Evolutionary conservation across 2,113 vertebrate genomes (phyloP).

Genomic region (Cariama cristata): DNA sequence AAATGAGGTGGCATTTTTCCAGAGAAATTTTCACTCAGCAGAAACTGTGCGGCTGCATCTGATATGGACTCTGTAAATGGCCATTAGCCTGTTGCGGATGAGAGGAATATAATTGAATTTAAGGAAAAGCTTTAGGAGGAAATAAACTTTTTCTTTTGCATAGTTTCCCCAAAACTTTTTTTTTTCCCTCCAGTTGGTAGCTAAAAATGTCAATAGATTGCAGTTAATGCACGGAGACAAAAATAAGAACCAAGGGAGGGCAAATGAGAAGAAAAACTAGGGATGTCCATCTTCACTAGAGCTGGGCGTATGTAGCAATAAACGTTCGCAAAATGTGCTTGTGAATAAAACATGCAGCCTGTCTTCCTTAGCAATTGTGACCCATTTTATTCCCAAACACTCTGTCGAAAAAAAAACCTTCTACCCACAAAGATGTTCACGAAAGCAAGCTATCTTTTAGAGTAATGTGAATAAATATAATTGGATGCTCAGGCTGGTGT

Average conservation of each 20-base stretch:
- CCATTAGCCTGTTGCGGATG: not conserved
- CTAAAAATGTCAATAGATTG: conserved; percentile 4
- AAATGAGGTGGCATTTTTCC: conserved; percentile 42
- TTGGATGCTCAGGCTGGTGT: not conserved
- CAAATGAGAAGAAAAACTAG: conserved; percentile 6
- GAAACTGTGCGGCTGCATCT: conserved; percentile 22
- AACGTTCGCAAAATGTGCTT: conserved; percentile 60
- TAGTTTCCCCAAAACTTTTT: conserved; percentile 4
- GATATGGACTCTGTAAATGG: conserved; percentile 6
- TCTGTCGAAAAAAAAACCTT: not conserved
- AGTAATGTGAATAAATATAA: conserved; percentile 42
- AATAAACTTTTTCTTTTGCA: conserved; percentile 1
- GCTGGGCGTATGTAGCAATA: conserved; percentile 7
- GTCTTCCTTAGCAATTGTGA: conserved; percentile 49
- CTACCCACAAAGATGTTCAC: not conserved
- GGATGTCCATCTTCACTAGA: conserved; percentile 54
- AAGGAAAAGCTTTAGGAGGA: conserved; percentile 8
- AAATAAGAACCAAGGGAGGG: conserved; percentile 17
- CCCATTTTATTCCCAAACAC: conserved; percentile 63
- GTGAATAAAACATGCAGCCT: conserved; percentile 62
- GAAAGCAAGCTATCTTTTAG: conserved; percentile 18
- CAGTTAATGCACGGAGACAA: not conserved
- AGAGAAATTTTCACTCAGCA: conserved; percentile 22
- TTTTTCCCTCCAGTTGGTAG: not conserved
- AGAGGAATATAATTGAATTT: conserved; percentile 35